Evolutionary conservation across 2,797 vertebrate species (phyloP), one percentile per base, ranked within the genome.

Genomic region (Setipinna tenuifilis): DNA sequence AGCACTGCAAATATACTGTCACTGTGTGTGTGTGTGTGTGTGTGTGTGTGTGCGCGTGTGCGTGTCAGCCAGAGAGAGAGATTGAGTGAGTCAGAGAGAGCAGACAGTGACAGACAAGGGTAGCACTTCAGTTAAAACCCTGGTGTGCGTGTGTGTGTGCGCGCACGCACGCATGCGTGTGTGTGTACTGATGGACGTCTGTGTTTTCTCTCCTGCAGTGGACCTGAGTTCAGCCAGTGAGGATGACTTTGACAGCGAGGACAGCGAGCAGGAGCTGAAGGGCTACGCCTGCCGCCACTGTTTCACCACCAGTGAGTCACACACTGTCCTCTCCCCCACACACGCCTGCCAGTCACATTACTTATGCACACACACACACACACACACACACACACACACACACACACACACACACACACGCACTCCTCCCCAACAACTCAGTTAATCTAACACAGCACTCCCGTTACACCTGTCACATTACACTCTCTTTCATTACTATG

Each of bases 201-300:
- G 35, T 16, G 44, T 46, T n/a, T 28, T n/a, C 23, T n/a, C 75
- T 78, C 57, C 87, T 91, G 21, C 92, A 99, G 98, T 99, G 97
- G 98, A 99, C 94, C 95, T 99, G 91, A 99, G 98, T 90, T 99
- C 98, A 0, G 98, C 98, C 94, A 99, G 98, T 0, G 98, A 99
- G 92, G 98, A 99, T 97, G 98, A 99, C 93, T 98, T 99, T 84
- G 98, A 99, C 97, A 99, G 98, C 19, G 98, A 99, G 92, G 98
- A 99, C 96, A 99, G 98, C 0, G 98, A 99, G 85, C 98, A 99
- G 95, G 98, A 99, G 89, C 95, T 99, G 95, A 99, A 99, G 94
- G 98, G 98, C 89, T 99, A 99, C 97, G 98, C 98, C 92, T 99
- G 98, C 90, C 97, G 98, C 23, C 98, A 99, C 95, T 99, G 98